A percentile compares a stretch with the other conserved stretches of the same genome.
These are phyloP conservation scores for Eupithecia tripunctaria DNA, from an alignment of 2,888 invertebrate species.

Conservation along the genomic window DNA sequence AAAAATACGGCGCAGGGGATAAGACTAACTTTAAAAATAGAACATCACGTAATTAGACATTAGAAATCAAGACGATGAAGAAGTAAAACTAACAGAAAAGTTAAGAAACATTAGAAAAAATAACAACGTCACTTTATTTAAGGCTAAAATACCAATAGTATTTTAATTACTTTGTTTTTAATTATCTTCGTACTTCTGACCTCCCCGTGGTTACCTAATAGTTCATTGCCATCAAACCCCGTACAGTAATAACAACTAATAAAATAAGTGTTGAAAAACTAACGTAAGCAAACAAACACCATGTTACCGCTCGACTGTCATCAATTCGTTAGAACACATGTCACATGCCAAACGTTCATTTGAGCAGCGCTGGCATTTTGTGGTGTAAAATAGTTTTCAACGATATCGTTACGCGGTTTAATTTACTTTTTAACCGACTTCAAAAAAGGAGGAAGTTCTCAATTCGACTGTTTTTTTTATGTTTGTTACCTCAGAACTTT, in stretches of 20 bases:
- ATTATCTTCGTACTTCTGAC: background rate
- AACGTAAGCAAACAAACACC: conserved; percentile 5
- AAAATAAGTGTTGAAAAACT: conserved; percentile 5
- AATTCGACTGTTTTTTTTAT: too few relatives aligned
- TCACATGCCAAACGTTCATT: conserved; percentile 16
- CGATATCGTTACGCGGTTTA: background rate
- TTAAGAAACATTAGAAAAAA: background rate
- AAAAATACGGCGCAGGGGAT: too few relatives aligned
- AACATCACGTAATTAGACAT: too few relatives aligned
- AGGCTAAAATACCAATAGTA: background rate
- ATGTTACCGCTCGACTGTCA: conserved; percentile 16
- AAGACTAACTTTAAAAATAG: too few relatives aligned
- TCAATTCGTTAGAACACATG: conserved; percentile 17
- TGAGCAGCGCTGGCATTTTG: background rate
- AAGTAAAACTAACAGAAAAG: too few relatives aligned
- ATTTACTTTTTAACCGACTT: background rate
- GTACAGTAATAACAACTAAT: background rate
- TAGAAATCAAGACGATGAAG: too few relatives aligned
- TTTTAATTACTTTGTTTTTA: too few relatives aligned
- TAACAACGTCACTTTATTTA: background rate
- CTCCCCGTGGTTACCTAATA: background rate
- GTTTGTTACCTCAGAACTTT: too few relatives aligned
- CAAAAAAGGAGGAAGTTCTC: too few relatives aligned
- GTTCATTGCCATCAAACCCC: background rate
- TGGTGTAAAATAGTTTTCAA: background rate